phyloP scores from a whole-genome alignment of 2,113 vertebrate species.

The Antigone vipio region DNA sequence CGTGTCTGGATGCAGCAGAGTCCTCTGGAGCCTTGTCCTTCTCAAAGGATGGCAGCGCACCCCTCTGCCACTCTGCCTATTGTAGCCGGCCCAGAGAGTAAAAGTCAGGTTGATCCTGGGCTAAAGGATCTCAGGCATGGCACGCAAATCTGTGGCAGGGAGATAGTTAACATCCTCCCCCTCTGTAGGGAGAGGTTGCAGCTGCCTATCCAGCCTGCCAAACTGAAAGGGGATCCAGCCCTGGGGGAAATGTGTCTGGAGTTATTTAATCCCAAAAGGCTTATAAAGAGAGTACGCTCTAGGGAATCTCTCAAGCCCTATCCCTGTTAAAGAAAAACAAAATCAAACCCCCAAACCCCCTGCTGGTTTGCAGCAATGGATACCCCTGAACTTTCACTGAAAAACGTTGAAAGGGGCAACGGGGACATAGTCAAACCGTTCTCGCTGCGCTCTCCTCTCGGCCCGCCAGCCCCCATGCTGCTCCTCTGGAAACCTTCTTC shows the following conservation, averaged over 20 bases:
- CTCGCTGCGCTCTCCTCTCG: accelerated
- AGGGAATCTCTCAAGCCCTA: conserved; percentile 40
- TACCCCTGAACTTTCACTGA: background rate
- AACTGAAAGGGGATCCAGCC: conserved; percentile 64
- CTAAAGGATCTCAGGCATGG: background rate
- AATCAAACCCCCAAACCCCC: background rate
- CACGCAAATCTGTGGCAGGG: background rate
- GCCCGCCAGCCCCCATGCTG: background rate
- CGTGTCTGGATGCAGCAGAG: background rate
- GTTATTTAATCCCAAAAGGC: conserved; percentile 68
- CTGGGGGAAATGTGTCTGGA: conserved; percentile 48
- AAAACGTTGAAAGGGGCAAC: background rate
- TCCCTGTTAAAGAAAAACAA: conserved; percentile 17
- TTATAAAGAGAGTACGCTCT: conserved; percentile 30
- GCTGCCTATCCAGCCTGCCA: conserved; percentile 63
- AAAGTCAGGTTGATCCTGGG: background rate
- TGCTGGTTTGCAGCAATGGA: background rate
- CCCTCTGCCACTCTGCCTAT: background rate
- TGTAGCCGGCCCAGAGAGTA: accelerated
- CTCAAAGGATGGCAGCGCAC: background rate
- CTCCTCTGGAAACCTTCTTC: background rate
- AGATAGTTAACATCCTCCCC: conserved; percentile 44
- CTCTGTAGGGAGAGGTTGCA: conserved; percentile 19
- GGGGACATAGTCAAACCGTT: background rate
- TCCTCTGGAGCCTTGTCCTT: background rate